A percentile compares a stretch with the other conserved stretches of the same genome.
These are phyloP conservation scores for Recurvirostra avosetta DNA, from an alignment of 2,113 vertebrate genomes.

Conservation along the genomic window DNA sequence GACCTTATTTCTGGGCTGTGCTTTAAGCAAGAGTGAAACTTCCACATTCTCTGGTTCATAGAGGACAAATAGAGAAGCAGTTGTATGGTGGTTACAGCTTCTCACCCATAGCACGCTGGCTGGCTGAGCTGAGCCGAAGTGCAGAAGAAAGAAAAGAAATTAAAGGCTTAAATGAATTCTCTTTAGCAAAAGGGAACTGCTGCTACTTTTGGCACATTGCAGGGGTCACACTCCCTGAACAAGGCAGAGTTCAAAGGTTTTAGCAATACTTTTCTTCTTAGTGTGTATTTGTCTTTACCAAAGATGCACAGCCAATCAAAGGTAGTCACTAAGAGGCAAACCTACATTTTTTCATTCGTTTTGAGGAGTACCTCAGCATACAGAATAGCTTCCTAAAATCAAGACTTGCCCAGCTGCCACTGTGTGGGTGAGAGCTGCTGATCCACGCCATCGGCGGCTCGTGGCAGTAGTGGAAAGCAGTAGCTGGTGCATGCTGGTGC, in stretches of 20 bases:
- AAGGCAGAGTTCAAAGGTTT: neutral
- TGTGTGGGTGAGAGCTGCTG: neutral
- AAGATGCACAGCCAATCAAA: rapidly evolving
- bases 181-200: neutral
- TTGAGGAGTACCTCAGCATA: neutral
- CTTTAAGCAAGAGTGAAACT: neutral
- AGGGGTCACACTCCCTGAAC: neutral
- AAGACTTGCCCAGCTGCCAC: neutral
- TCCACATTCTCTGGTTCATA: neutral
- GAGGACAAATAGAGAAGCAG: neutral
- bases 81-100: neutral
- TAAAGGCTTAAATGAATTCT: neutral
- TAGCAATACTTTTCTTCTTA: neutral
- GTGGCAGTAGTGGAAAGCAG: neutral
- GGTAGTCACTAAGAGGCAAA: neutral
- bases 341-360: neutral
- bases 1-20: neutral
- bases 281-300: neutral
- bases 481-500: neutral
- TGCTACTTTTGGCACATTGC: neutral
- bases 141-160: neutral
- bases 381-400: neutral
- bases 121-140: neutral
- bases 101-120: neutral
- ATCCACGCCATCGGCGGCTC: neutral